Base-by-base conservation (phyloP, 1,140 invertebrate genomes). In the Palaemon carinicauda region DNA sequence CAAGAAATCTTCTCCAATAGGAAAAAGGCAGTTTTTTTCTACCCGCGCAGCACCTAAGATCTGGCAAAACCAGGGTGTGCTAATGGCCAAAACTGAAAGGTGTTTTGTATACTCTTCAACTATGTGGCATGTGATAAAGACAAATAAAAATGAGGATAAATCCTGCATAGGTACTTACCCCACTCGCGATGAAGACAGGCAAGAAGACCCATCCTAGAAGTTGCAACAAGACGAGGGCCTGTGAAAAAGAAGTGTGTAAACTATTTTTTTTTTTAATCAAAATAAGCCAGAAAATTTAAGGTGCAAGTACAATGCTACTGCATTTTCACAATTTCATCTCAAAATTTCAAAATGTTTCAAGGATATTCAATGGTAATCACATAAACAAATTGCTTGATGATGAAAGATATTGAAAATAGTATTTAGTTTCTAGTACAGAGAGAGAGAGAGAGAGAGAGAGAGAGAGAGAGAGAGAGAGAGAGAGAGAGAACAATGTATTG, bases 181-280 rank as follows among this genome's bases (percentile, higher is more conserved):
- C 90, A 80, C 90, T 78, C 29, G 92, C 91, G 71, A 94, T 92
- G 88, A 93, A 94, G 0, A 94, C 93, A 2, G 93, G 93, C 41
- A 94, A 91, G 90, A 93, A 94, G 3, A 93, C 88, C 93, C 93
- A 94, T 53, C 93, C 93, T 9, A 94, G 90, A 24, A 93, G 87
- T 83, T 92, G 90, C 7, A 93, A 85, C 14, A 93, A 87, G 56
- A 93, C 90, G 52, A 92, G 91, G 27, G 92, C 92, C 92, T 93
- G 81, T 15, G 80, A 88, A 87, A 78, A 53, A 82, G 90, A 12
- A 27, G 41, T n/a, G 1, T 9, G 12, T 41, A 41, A 41, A 41
- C 41, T 9, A 41, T 1, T 1, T 9, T 9, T 0, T 3, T 41
- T 12, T 41, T 41, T 4, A 41, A 41, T 4, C 9, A 4, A 41